These are phyloP conservation scores for Leguminivora glycinivorella DNA, from an alignment of 1,140 invertebrate species.

Conservation along the genomic window DNA sequence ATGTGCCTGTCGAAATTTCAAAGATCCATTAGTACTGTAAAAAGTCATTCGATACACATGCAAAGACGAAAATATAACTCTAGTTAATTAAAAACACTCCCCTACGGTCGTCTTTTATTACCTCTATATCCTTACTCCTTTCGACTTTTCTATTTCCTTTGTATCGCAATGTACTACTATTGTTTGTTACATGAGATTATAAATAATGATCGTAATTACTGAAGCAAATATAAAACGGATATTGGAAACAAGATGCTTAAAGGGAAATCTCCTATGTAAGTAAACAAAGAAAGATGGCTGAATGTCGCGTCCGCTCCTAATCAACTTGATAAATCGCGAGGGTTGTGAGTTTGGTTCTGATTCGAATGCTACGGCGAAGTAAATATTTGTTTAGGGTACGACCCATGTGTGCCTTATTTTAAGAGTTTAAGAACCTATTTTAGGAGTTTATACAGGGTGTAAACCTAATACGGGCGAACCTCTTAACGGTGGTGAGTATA, in stretches of 20 bases:
- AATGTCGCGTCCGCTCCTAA: conserved; percentile 11
- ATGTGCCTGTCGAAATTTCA: too few relatives aligned
- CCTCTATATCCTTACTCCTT: too few relatives aligned
- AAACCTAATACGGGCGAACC: too few relatives aligned
- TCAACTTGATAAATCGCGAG: conserved; percentile 12
- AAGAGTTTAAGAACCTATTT: background rate
- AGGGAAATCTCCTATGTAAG: background rate
- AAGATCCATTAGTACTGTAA: too few relatives aligned
- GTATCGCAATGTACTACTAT: too few relatives aligned
- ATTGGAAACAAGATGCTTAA: conserved; percentile 10
- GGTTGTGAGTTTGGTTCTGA: background rate
- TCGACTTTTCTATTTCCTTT: too few relatives aligned
- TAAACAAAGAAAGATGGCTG: conserved; percentile 19
- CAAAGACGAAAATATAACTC: too few relatives aligned
- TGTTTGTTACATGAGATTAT: background rate
- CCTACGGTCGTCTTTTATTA: too few relatives aligned
- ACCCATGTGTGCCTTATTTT: background rate
- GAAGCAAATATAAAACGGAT: background rate
- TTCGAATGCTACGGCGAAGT: background rate
- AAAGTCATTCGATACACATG: too few relatives aligned
- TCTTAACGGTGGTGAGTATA: too few relatives aligned
- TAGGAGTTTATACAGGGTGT: background rate
- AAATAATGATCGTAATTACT: background rate
- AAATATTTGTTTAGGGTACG: conserved; percentile 9
- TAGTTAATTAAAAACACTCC: too few relatives aligned